Conservation (phyloP, 2,797 vertebrate species). For the Lutjanus campechanus region DNA sequence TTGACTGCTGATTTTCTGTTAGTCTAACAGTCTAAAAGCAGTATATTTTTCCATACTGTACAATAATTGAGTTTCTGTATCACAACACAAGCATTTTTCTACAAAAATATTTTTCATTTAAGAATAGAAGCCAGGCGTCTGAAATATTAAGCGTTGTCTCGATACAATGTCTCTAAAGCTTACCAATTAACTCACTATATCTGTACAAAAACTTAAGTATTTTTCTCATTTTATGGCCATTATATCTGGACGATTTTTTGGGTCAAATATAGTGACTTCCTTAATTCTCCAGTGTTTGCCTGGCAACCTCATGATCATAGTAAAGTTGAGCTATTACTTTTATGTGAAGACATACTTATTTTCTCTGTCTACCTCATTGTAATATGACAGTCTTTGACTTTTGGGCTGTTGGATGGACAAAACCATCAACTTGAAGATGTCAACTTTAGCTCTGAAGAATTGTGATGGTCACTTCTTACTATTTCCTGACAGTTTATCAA, state of each 20-base stretch:
- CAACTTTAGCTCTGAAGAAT: too few relatives aligned
- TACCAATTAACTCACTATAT: neutral
- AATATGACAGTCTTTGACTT: neutral
- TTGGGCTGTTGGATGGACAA: too few relatives aligned
- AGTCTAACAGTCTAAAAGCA: neutral
- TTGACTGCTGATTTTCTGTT: neutral
- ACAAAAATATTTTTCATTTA: neutral
- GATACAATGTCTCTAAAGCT: neutral
- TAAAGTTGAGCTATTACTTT: neutral
- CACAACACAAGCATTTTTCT: neutral
- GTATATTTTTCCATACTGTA: neutral
- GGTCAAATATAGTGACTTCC: neutral
- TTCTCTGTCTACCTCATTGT: neutral
- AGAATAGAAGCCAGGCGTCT: neutral
- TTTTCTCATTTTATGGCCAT: too few relatives aligned
- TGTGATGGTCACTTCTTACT: too few relatives aligned
- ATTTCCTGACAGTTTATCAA: too few relatives aligned
- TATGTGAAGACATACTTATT: neutral
- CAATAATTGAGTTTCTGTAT: neutral
- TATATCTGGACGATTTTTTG: neutral
- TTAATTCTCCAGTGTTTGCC: neutral
- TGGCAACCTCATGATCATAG: neutral
- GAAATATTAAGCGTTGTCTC: neutral
- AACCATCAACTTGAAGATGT: too few relatives aligned
- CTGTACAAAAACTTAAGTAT: too few relatives aligned